Conservation (phyloP, 2,888 invertebrate species). For the Cosmia trapezina region DNA sequence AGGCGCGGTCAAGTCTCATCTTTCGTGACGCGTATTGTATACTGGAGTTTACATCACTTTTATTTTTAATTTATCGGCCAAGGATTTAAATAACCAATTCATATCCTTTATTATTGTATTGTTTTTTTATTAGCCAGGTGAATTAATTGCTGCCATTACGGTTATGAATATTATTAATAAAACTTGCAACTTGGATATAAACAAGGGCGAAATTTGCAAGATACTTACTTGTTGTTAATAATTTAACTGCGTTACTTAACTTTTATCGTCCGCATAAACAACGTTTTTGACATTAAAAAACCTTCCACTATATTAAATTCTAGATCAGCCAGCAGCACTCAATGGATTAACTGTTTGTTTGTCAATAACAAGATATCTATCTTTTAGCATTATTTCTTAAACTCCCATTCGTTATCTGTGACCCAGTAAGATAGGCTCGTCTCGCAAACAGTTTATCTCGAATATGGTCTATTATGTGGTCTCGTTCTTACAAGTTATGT, state of each 20-base stretch:
- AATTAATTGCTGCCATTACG: slow-evolving; percentile 61
- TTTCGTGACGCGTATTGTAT: not conserved
- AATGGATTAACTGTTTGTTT: slow-evolving; percentile 22
- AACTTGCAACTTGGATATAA: slow-evolving; percentile 2
- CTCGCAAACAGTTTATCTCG: slow-evolving; percentile 59
- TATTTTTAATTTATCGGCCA: slow-evolving; percentile 71
- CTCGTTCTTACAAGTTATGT: slow-evolving; percentile 40
- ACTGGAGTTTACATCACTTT: slow-evolving; percentile 55
- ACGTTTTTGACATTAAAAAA: not conserved
- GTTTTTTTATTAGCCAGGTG: slow-evolving; percentile 60
- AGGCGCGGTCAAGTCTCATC: no score
- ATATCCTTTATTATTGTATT: slow-evolving; percentile 46
- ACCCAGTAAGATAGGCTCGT: slow-evolving; percentile 69
- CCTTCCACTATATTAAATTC: not conserved
- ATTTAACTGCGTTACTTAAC: not conserved
- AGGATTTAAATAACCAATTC: slow-evolving; percentile 66
- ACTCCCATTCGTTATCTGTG: slow-evolving; percentile 64
- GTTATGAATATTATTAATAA: slow-evolving; percentile 5
- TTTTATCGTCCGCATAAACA: not conserved
- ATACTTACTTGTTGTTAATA: no score
- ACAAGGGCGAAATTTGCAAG: slow-evolving; percentile 8
- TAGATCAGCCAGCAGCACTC: not conserved
- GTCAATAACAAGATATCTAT: slow-evolving; percentile 46
- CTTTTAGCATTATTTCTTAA: slow-evolving; percentile 57
- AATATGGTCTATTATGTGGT: slow-evolving; percentile 40